Evolutionary conservation across 1,140 invertebrate species (phyloP).

Genomic region (Tachypleus tridentatus): DNA sequence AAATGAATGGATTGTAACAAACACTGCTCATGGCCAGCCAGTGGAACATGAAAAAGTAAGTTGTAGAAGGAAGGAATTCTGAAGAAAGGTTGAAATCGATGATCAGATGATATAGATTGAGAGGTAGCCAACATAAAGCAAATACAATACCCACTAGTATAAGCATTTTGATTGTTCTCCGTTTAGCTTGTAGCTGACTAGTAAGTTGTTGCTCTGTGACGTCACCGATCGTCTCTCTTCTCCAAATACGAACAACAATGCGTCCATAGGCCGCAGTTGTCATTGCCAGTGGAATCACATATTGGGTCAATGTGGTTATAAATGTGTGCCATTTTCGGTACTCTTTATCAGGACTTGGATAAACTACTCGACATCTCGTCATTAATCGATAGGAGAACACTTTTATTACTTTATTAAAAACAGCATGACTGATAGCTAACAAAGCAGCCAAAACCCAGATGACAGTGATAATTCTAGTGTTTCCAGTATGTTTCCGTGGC

Average conservation of each 20-base stretch:
- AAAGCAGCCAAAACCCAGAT: conserved; percentile 39
- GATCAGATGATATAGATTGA: conserved; percentile 30
- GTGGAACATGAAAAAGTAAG: conserved; percentile 58
- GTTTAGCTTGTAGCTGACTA: conserved; percentile 27
- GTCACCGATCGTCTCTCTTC: conserved; percentile 23
- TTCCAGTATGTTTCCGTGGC: conserved; percentile 31
- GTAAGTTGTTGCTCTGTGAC: conserved; percentile 29
- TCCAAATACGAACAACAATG: conserved; percentile 33
- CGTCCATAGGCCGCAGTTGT: conserved; percentile 34
- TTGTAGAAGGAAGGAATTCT: conserved; percentile 22
- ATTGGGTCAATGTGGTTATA: conserved; percentile 39
- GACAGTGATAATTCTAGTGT: conserved; percentile 29
- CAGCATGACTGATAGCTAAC: conserved; percentile 39
- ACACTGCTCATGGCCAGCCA: conserved; percentile 68
- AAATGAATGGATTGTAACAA: conserved; percentile 44
- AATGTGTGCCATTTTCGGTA: conserved; percentile 36
- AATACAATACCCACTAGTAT: conserved; percentile 37
- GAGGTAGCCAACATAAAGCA: conserved; percentile 38
- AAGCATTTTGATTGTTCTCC: conserved; percentile 41
- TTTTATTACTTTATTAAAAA: conserved; percentile 32
- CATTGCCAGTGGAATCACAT: conserved; percentile 40
- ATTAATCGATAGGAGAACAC: conserved; percentile 26
- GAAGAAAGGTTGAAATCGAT: conserved; percentile 27
- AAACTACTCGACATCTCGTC: conserved; percentile 33
- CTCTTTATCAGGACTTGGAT: conserved; percentile 27